Base-by-base conservation (phyloP, 23 tunicate species). In the Styela plicata region DNA sequence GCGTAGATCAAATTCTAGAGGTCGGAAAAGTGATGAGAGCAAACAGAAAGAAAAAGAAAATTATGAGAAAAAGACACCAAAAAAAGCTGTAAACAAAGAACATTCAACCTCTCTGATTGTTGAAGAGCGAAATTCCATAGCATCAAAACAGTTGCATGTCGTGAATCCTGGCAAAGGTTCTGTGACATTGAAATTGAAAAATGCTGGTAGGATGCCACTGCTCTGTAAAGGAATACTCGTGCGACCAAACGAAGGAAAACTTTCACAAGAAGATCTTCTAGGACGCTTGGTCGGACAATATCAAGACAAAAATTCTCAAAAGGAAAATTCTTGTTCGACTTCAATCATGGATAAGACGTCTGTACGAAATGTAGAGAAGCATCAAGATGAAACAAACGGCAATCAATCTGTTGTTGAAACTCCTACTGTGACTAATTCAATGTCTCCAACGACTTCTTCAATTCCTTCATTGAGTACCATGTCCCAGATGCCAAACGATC, bases 201-300 rank as follows among this genome's bases (percentile, higher is more conserved):
- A 29, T 57, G 24, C n/a, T 17, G 64, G 81, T 1, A 52, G 81
- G 24, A 76, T 76, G 81, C 81, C 81, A 0, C 21, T 76, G 27
- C 62, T 31, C 10, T 74, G 37, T n/a, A 53, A 36, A 52, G 81
- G 81, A 7, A 76, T 76, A 36, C 2, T 76, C 10, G 64, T 44
- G 26, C 64, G 17, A n/a, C 81, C 64, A 17, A 57, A 52, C 37
- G 81, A 44, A 76, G 24, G 35, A 5, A 71, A 30, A 27, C 16
- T 76, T 37, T 37, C 81, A 29, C 36, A 53, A 29, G 79, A 74
- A 1, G 67, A 76, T 21, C 37, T 76, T 0, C 18, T 76, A 23
- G 33, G 64, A 0, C 52, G 37, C 32, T 52, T 76, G 37, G 81
- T 76, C 0, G 37, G 17, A 0, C 81, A 76, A 36, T 31, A 36